Percentiles rank a stretch among this genome's conserved stretches.
phyloP scores from a whole-genome alignment of 2,113 vertebrate species.

The Chinchilla lanigera region DNA sequence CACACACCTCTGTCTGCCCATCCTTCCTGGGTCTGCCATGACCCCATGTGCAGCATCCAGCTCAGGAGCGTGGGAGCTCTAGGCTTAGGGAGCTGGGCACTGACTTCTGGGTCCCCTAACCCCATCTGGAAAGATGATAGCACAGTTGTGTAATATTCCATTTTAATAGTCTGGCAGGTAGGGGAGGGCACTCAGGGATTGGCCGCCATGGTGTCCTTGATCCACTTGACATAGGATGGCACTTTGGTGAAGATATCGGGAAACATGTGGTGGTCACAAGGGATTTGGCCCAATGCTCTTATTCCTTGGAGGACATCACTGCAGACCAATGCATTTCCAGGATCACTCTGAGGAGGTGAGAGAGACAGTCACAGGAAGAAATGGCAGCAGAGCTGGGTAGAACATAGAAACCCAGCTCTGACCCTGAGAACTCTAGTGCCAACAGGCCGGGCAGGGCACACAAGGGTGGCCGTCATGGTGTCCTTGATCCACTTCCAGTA shows the following conservation, averaged over 20 bases:
- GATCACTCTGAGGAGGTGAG: too few relatives aligned
- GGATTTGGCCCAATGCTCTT: too few relatives aligned
- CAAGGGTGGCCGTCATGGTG: neutral
- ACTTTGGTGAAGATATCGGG: conserved; percentile 10
- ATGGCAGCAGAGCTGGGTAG: too few relatives aligned
- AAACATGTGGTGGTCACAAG: too few relatives aligned
- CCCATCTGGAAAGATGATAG: neutral
- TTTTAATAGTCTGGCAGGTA: neutral
- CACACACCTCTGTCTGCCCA: neutral
- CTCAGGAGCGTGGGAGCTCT: neutral
- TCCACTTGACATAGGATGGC: neutral
- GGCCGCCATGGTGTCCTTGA: neutral
- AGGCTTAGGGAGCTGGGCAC: neutral
- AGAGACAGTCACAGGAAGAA: too few relatives aligned
- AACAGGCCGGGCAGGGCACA: neutral
- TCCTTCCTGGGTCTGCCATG: neutral
- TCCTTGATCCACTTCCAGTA: conserved; percentile 21
- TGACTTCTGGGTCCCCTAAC: neutral
- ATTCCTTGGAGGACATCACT: too few relatives aligned
- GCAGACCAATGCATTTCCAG: too few relatives aligned
- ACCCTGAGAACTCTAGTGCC: too few relatives aligned
- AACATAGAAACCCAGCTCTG: too few relatives aligned
- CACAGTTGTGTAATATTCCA: neutral
- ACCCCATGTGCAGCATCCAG: rapidly evolving
- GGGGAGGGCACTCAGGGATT: neutral